phyloP scores from a whole-genome alignment of 2,797 vertebrate genomes.

The Artibeus lituratus region DNA sequence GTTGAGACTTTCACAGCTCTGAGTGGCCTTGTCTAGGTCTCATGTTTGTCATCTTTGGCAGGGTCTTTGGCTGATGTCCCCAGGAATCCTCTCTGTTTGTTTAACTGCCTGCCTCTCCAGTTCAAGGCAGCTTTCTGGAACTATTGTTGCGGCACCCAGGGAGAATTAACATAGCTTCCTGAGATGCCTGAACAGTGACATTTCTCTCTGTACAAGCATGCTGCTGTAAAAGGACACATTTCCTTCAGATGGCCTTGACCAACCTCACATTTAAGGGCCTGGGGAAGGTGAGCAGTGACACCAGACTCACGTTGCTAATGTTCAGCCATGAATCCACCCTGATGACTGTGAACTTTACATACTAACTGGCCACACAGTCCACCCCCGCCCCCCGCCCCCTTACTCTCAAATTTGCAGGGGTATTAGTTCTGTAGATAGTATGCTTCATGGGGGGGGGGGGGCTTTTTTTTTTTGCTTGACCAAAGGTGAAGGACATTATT shows the following conservation, averaged over 20 bases:
- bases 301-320: background rate
- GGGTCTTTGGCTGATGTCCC: background rate
- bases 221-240: background rate
- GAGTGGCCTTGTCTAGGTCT: background rate
- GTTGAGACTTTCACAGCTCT: background rate
- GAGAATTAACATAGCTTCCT: constrained; percentile 3
- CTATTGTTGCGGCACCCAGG: background rate
- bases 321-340: background rate
- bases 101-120: background rate
- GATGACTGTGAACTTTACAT: background rate
- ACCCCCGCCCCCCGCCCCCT: background rate
- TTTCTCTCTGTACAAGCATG: background rate
- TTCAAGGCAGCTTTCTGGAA: background rate
- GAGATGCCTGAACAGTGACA: background rate
- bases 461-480: background rate
- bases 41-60: background rate
- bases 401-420: background rate
- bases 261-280: background rate
- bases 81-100: background rate
- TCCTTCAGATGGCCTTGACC: background rate
- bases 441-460: too few species aligned
- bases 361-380: background rate
- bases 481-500: background rate
- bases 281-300: background rate
- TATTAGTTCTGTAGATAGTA: background rate